A percentile compares a stretch with the other conserved stretches of the same genome.
phyloP scores from a whole-genome alignment of 2,888 invertebrate species.

The Brachyopa scutellaris region DNA sequence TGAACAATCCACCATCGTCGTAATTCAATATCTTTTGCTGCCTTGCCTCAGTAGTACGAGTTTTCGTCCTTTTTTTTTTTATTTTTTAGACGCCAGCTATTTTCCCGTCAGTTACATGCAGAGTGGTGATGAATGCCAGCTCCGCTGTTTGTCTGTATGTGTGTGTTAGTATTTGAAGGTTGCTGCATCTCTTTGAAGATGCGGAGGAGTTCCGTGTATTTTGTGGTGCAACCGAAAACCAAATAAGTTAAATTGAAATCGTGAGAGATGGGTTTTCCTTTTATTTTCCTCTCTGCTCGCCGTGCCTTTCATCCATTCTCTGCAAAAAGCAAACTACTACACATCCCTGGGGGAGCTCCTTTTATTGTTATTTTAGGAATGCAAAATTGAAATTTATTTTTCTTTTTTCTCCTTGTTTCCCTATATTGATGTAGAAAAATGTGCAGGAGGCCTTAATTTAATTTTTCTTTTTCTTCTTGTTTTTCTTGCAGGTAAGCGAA shows the following conservation, averaged over 20 bases:
- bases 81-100: slow-evolving; percentile 42
- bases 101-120: slow-evolving; percentile 70
- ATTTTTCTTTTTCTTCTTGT: slow-evolving; percentile 21
- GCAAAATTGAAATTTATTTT: slow-evolving; percentile 53
- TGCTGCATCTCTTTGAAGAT: slow-evolving; percentile 18
- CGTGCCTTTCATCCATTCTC: not conserved
- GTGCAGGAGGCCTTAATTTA: slow-evolving; percentile 32
- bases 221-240: slow-evolving; percentile 71
- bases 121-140: slow-evolving; percentile 63
- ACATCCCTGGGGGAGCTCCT: slow-evolving; percentile 22
- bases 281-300: not conserved
- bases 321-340: not conserved
- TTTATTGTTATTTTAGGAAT: slow-evolving; percentile 33
- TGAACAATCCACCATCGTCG: slow-evolving; percentile 67
- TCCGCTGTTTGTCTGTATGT: slow-evolving; percentile 24
- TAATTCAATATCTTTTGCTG: slow-evolving; percentile 68
- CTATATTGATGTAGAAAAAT: slow-evolving; percentile 6
- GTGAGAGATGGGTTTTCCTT: slow-evolving; percentile 60
- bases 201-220: not conserved
- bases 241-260: slow-evolving; percentile 73
- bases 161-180: slow-evolving; percentile 8
- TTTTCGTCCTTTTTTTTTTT: not conserved
- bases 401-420: not conserved
- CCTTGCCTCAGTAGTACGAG: slow-evolving; percentile 19
- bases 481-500: slow-evolving; percentile 63